A percentile compares a stretch with the other conserved stretches of the same genome.
These are phyloP conservation scores for Chaenocephalus aceratus DNA, from an alignment of 2,113 vertebrate species.

Conservation along the genomic window DNA sequence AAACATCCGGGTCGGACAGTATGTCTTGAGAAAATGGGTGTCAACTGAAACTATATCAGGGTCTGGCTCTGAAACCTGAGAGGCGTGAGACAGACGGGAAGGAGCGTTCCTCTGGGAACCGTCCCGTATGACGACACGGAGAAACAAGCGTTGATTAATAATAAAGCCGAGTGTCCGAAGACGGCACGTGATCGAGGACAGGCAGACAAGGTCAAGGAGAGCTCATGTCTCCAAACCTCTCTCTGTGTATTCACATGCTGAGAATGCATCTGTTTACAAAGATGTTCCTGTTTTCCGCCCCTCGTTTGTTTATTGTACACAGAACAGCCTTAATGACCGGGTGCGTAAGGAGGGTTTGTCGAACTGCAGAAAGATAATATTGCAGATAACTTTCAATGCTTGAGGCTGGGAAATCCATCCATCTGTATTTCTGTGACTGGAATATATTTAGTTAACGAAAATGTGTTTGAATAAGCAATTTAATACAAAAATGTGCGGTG, in stretches of 20 bases:
- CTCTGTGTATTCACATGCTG: neutral
- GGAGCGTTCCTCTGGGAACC: slow-evolving; percentile 10
- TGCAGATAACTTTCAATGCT: neutral
- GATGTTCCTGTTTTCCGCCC: neutral
- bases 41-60: slow-evolving; percentile 17
- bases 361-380: neutral
- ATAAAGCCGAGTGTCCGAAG: slow-evolving; percentile 16
- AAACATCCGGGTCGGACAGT: neutral
- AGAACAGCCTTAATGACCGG: too few relatives aligned
- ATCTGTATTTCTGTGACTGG: neutral
- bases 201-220: slow-evolving; percentile 25
- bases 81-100: slow-evolving; percentile 61
- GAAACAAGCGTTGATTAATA: slow-evolving; percentile 34
- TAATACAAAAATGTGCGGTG: neutral
- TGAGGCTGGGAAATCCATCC: neutral
- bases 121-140: slow-evolving; percentile 8
- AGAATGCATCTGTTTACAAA: neutral
- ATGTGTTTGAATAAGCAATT: neutral
- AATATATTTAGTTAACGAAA: neutral
- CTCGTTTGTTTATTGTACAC: neutral
- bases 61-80: slow-evolving; percentile 51
- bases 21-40: slow-evolving; percentile 16
- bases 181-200: neutral
- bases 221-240: neutral
- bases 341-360: too few relatives aligned